Base-by-base conservation (phyloP, 2,888 invertebrate species). In the Sycophila texana region DNA sequence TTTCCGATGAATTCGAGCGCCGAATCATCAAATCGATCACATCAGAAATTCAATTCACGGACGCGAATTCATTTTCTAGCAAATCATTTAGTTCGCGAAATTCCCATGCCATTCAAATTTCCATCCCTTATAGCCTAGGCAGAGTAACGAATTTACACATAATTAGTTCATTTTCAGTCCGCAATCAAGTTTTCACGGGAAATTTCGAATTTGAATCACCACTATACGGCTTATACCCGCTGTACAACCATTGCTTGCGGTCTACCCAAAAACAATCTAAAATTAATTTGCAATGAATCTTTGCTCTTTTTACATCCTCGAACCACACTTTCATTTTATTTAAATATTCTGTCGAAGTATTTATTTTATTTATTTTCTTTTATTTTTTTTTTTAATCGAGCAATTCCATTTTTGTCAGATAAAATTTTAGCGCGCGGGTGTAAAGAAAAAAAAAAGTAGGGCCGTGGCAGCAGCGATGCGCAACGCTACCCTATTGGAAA, bases 401-500 rank as follows among this genome's bases (percentile, higher is more conserved):
- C 39, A 10, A 39, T 39, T 39, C 39, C 39, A 39, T 68, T 51
- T 26, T 26, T 16, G 39, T 22, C 10, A 5, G 18, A 67, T 55
- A 67, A 51, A 16, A 53, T 18, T 20, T 16, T 10, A n/a, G 16
- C 53, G n/a, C 1, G 14, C 2, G 12, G n/a, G n/a, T n/a, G n/a
- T n/a, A 4, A 13, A 4, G 18, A 51, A 65, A 18, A 47, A 60
- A 58, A 39, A 58, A 58, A 58, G 61, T 65, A 47, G n/a, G 53
- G 68, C 18, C 12, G 49, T 18, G 1, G 39, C 39, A 39, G 39
- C 14, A 14, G 22, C 61, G 47, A 61, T 74, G 51, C 60, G 66
- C 47, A 39, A 78, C 83, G 80, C 79, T 79, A 83, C 80, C 82
- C 87, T 86, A 87, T 87, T 87, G 88, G 86, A 86, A 88, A 89